A percentile compares a stretch with the other conserved stretches of the same genome.
Conservation (phyloP, 2,113 vertebrate genomes). For the Epinephelus fuscoguttatus region DNA sequence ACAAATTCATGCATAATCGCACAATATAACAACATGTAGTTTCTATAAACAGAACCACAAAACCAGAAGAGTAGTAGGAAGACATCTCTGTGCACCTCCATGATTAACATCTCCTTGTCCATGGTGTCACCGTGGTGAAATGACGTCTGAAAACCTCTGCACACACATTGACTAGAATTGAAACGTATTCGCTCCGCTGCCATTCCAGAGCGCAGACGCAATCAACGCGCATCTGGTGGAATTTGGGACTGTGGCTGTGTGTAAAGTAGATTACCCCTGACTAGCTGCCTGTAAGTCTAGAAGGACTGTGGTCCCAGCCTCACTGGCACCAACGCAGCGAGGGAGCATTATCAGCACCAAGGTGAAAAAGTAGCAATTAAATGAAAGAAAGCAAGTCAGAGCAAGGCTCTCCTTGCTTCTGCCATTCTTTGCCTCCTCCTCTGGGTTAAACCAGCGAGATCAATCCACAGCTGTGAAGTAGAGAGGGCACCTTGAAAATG, state of each 20-base stretch:
- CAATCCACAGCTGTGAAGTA: constrained; percentile 80
- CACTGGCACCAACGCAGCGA: constrained; percentile 26
- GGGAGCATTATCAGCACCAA: constrained; percentile 59
- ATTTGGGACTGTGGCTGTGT: not conserved
- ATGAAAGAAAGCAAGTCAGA: constrained; percentile 65
- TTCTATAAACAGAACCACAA: no score
- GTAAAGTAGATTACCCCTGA: constrained; percentile 64
- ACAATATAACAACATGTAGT: no score
- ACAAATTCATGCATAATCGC: no score
- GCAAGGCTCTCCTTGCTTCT: constrained; percentile 54
- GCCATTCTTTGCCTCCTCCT: constrained; percentile 66
- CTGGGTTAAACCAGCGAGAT: constrained; percentile 75
- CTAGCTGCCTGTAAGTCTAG: constrained; percentile 47
- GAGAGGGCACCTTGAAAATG: constrained; percentile 82
- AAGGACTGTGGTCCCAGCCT: constrained; percentile 41
- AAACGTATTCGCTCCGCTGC: no score
- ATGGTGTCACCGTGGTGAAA: no score
- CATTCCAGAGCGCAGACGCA: no score
- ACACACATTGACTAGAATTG: no score
- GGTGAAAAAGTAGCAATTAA: constrained; percentile 74
- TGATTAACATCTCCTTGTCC: no score
- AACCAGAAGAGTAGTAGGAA: no score
- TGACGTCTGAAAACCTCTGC: no score
- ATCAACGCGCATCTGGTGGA: no score
- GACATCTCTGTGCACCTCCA: no score